Conservation (phyloP, 2,888 invertebrate species). For the Oegoconia quadripuncta region DNA sequence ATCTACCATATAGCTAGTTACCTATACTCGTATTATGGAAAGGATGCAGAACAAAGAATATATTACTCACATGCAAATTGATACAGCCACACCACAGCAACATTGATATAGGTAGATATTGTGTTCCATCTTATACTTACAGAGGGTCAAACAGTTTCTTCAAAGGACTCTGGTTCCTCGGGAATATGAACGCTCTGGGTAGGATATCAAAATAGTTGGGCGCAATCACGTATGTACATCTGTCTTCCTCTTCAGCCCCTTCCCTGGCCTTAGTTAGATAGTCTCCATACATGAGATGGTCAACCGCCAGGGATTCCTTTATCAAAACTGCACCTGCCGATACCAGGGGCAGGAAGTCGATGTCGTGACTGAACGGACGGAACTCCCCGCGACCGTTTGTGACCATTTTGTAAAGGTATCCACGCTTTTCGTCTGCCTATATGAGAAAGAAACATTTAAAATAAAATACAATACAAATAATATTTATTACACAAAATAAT, state of each 20-base stretch:
- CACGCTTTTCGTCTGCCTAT: constrained; percentile 61
- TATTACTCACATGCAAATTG: too few relatives aligned
- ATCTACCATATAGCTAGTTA: too few relatives aligned
- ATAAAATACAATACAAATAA: background rate
- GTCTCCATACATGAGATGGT: constrained; percentile 84
- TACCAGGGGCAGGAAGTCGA: constrained; percentile 50
- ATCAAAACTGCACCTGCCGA: constrained; percentile 67
- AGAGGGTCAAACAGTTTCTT: constrained; percentile 82
- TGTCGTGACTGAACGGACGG: constrained; percentile 37
- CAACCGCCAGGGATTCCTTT: constrained; percentile 84
- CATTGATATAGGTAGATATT: constrained; percentile 5
- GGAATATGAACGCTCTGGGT: constrained; percentile 86
- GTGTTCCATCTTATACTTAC: constrained; percentile 72
- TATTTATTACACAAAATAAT: too few relatives aligned
- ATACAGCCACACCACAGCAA: too few relatives aligned
- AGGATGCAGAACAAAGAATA: too few relatives aligned
- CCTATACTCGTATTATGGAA: too few relatives aligned
- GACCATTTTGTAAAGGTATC: constrained; percentile 64
- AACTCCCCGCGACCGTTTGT: constrained; percentile 57
- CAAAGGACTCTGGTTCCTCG: constrained; percentile 76
- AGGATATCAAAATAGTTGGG: constrained; percentile 82
- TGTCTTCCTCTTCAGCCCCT: constrained; percentile 77
- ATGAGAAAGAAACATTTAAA: background rate
- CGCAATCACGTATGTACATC: constrained; percentile 89
- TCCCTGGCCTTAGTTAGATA: constrained; percentile 81